These are phyloP conservation scores for Macrosiphum euphorbiae DNA, from an alignment of 2,888 invertebrate species.

Conservation along the genomic window DNA sequence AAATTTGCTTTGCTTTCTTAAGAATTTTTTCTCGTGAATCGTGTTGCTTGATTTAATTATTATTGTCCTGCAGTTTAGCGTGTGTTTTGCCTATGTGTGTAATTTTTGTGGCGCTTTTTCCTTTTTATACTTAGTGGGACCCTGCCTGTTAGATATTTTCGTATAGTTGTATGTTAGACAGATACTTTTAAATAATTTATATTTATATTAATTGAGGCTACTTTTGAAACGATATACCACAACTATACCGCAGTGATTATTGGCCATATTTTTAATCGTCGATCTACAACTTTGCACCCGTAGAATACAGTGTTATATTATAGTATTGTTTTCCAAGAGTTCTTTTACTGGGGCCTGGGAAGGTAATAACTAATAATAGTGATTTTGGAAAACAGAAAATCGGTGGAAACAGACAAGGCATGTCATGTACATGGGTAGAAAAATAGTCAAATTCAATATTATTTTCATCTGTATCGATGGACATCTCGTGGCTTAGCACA, in stretches of 20 bases:
- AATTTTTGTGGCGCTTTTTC: no score
- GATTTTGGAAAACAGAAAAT: background rate
- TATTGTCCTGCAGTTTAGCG: no score
- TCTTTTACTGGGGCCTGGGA: accelerated
- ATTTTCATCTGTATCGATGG: background rate
- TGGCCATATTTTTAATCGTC: background rate
- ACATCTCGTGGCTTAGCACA: background rate
- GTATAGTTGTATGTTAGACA: background rate
- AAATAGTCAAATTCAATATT: background rate
- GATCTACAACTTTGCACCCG: background rate
- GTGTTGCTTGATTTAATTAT: no score
- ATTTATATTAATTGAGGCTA: background rate
- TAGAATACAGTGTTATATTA: background rate
- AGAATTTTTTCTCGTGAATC: no score
- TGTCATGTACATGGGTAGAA: background rate
- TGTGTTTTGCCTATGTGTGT: no score
- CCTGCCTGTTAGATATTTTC: no score
- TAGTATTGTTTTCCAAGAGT: background rate
- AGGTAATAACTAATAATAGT: background rate
- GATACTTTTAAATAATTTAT: background rate
- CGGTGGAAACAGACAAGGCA: background rate
- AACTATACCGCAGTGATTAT: background rate
- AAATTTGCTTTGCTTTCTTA: no score
- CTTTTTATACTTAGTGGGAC: no score
- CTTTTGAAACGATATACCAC: background rate